Evolutionary conservation across 2,797 vertebrate genomes (phyloP), one percentile per base, ranked within the genome.

Genomic region (Centropyge bicolor): DNA sequence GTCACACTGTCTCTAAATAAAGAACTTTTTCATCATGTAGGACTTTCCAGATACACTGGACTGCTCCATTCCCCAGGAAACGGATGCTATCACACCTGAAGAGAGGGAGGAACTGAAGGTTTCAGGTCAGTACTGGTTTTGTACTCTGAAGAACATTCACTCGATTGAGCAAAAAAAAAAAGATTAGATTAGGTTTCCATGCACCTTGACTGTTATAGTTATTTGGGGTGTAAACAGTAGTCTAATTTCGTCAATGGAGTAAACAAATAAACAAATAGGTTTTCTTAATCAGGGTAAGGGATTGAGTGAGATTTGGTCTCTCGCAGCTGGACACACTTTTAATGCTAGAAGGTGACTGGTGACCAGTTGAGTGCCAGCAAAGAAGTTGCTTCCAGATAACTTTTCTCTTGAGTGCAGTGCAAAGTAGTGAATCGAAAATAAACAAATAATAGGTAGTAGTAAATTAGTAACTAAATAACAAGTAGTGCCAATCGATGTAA

Each of bases 81-180:
- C 97, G 59, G 98, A 99, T 79, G 96, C 96, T 38, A 98, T 99
- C 91, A 97, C 95, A 78, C 96, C 97, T 5, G 98, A 99, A 86
- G 98, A 99, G 92, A 96, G 98, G 86, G 98, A 99, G 86, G 98
- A 99, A 86, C 91, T 99, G 87, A 98, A 98, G 90, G 98, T 99
- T 75, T 98, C 98, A 87, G 98, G 98, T 99, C 92, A 87, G 93
- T 66, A 16, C 49, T 82, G 76, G 4, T 60, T 60, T 60, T 77
- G n/a, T 69, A 22, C 46, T 65, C 4, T 17, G 71, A 76, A 0
- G 20, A 31, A n/a, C 16, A 27, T 48, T 12, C 4, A 54, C 54
- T 64, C 12, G 27, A 13, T 54, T 13, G 27, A 63, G 56, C 35
- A 52, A 54, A 20, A 48, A n/a, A n/a, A n/a, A n/a, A n/a, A n/a